phyloP scores from a whole-genome alignment of 2,888 invertebrate species.

The Drosophila meridionalis region DNA sequence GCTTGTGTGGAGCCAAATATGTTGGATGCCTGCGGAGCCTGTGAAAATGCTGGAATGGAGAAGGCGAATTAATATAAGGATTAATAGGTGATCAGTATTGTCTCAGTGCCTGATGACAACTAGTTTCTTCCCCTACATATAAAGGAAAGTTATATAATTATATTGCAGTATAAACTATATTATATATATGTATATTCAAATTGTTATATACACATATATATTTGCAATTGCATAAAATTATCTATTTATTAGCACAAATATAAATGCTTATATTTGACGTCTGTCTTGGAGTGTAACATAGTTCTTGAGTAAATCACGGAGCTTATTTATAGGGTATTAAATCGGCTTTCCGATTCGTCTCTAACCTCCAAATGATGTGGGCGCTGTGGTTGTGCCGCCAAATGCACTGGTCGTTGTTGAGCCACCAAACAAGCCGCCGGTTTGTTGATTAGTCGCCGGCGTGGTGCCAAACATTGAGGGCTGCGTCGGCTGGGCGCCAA shows the following conservation, averaged over 20 bases:
- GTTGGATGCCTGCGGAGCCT: constrained; percentile 86
- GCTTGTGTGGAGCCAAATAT: constrained; percentile 87
- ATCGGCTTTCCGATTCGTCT: constrained; percentile 34
- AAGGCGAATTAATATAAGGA: background rate
- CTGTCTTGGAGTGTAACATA: background rate
- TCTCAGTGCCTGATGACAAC: too few relatives aligned
- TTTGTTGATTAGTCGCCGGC: constrained; percentile 85
- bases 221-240: background rate
- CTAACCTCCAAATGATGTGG: constrained; percentile 83
- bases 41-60: constrained; percentile 70
- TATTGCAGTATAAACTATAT: background rate
- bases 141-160: background rate
- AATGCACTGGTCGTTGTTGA: constrained; percentile 88
- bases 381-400: constrained; percentile 87
- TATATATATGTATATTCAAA: too few relatives aligned
- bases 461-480: constrained; percentile 87
- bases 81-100: too few relatives aligned
- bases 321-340: background rate
- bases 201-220: background rate
- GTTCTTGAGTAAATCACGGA: background rate
- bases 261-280: background rate
- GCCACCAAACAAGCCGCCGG: constrained; percentile 86
- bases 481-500: constrained; percentile 86
- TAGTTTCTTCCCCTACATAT: too few relatives aligned
- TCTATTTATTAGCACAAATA: background rate